These are phyloP conservation scores for Atractosteus spatula DNA, from an alignment of 2,113 vertebrate species.

Conservation along the genomic window DNA sequence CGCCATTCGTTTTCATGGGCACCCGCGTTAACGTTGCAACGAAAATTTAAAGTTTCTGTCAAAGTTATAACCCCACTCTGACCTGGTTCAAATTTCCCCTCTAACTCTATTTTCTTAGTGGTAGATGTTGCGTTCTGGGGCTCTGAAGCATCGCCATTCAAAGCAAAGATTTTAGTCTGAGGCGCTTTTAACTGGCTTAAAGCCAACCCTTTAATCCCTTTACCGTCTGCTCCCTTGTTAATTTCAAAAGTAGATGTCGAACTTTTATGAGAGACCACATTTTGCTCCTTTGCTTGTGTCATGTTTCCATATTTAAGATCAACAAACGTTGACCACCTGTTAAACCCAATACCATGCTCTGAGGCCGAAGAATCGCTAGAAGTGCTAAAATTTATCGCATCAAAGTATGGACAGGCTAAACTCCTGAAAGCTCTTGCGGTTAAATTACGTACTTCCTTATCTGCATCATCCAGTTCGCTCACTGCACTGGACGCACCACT, in stretches of 20 bases:
- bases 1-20: slow-evolving; percentile 50
- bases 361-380: slow-evolving; percentile 84
- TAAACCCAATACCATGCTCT: slow-evolving; percentile 72
- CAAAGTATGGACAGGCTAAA: slow-evolving; percentile 84
- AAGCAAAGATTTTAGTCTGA: slow-evolving; percentile 61
- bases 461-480: slow-evolving; percentile 90
- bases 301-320: slow-evolving; percentile 82
- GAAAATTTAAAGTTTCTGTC: slow-evolving; percentile 75
- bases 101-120: slow-evolving; percentile 51
- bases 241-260: slow-evolving; percentile 48
- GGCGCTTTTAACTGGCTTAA: slow-evolving; percentile 54
- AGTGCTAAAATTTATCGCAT: slow-evolving; percentile 76
- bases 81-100: slow-evolving; percentile 58
- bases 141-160: slow-evolving; percentile 42
- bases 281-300: slow-evolving; percentile 46
- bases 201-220: slow-evolving; percentile 43
- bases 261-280: slow-evolving; percentile 43
- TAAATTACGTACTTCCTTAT: slow-evolving; percentile 91
- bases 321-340: slow-evolving; percentile 85
- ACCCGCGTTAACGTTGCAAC: slow-evolving; percentile 71
- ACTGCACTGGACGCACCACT: slow-evolving; percentile 89
- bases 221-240: slow-evolving; percentile 45
- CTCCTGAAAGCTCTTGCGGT: slow-evolving; percentile 89
- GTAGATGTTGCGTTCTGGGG: slow-evolving; percentile 42
- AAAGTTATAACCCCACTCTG: slow-evolving; percentile 73